phyloP scores from a whole-genome alignment of 2,888 invertebrate genomes.

The Erpobdella octoculata region DNA sequence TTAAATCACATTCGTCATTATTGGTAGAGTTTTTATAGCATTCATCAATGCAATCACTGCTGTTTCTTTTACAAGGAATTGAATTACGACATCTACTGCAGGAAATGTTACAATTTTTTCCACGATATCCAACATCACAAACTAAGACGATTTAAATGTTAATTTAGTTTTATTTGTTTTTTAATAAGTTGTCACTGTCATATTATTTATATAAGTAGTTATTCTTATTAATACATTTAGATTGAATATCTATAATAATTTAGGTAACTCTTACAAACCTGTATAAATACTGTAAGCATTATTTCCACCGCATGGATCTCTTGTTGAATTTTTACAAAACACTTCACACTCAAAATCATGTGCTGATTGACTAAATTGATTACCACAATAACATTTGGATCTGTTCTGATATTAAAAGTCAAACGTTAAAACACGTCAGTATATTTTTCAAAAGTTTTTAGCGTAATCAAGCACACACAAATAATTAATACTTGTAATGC shows the following conservation, averaged over 20 bases:
- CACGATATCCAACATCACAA: not conserved
- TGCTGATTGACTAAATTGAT: not conserved
- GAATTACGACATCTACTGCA: too few species aligned
- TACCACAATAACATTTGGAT: not conserved
- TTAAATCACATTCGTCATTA: not conserved
- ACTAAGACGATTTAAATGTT: not conserved
- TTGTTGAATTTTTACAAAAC: not conserved
- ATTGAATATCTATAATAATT: not conserved
- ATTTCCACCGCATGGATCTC: not conserved
- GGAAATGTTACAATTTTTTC: not conserved
- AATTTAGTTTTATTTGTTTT: not conserved
- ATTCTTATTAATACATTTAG: too few species aligned
- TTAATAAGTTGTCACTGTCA: too few species aligned
- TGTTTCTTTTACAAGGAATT: not conserved
- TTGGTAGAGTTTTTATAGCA: not conserved
- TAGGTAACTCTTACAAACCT: not conserved
- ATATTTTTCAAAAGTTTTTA: not conserved
- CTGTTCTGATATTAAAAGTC: not conserved
- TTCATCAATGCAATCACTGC: not conserved
- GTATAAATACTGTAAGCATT: not conserved
- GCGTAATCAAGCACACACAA: not conserved
- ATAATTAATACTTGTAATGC: not conserved
- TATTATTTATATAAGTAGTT: too few species aligned
- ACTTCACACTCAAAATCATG: not conserved
- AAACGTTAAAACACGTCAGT: not conserved